Evolutionary conservation across 2,888 invertebrate genomes (phyloP).

Genomic region (Palloptera scutellata): DNA sequence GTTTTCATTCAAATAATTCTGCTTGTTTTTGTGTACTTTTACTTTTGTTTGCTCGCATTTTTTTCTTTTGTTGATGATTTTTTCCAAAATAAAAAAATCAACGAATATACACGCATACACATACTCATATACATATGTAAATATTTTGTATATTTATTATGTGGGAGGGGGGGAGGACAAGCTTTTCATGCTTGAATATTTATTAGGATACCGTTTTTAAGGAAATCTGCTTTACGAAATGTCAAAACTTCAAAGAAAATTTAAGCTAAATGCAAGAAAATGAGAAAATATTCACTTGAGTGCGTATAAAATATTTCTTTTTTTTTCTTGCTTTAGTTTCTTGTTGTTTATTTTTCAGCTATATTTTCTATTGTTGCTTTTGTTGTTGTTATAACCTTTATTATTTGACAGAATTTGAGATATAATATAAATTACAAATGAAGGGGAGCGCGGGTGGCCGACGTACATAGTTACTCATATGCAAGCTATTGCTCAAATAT

Average conservation of each 20-base stretch:
- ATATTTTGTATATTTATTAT: slow-evolving; percentile 6
- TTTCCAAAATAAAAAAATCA: slow-evolving; percentile 11
- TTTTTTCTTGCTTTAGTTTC: slow-evolving; percentile 25
- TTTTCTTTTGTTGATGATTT: not conserved
- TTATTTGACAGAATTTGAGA: slow-evolving; percentile 50
- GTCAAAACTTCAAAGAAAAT: slow-evolving; percentile 60
- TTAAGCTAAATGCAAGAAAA: slow-evolving; percentile 55
- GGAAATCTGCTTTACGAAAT: slow-evolving; percentile 54
- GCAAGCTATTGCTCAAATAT: not conserved
- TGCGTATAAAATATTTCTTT: slow-evolving; percentile 50
- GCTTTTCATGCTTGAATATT: slow-evolving; percentile 28
- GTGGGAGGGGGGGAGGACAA: slow-evolving; percentile 6
- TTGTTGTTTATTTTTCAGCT: slow-evolving; percentile 38
- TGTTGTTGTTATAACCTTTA: slow-evolving; percentile 50
- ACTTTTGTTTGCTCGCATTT: slow-evolving; percentile 52
- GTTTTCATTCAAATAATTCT: slow-evolving; percentile 24
- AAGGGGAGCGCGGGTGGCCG: not conserved
- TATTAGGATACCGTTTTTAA: slow-evolving; percentile 26
- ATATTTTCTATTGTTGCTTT: slow-evolving; percentile 42
- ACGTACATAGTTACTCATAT: not conserved
- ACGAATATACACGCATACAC: not conserved
- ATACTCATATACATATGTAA: no score
- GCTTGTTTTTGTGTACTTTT: slow-evolving; percentile 45
- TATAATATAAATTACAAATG: not conserved
- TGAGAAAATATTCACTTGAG: slow-evolving; percentile 59